Evolutionary conservation across 2,113 vertebrate species (phyloP).

Genomic region (Globicephala melas): DNA sequence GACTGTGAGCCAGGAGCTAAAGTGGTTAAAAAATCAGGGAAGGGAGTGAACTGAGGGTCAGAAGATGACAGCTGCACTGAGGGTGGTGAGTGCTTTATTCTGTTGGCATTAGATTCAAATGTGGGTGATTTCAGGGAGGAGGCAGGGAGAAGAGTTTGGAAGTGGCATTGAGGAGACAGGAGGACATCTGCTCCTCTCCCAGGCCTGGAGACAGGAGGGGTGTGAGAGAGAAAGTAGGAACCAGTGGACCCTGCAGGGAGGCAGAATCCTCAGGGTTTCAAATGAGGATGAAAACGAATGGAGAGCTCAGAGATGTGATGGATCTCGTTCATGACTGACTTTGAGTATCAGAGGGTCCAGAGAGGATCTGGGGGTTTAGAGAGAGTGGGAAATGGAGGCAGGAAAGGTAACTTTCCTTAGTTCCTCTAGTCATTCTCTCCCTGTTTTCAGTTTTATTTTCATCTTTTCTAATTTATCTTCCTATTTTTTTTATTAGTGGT

Average conservation of each 20-base stretch:
- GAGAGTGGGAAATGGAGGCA: background rate
- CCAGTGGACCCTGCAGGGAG: fast-evolving
- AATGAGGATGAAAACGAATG: background rate
- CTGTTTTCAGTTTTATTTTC: background rate
- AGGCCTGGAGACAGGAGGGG: too few species aligned
- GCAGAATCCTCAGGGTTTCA: background rate
- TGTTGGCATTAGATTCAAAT: background rate
- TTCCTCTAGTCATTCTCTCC: background rate
- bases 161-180: background rate
- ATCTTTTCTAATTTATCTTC: background rate
- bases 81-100: background rate
- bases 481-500: background rate
- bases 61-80: background rate
- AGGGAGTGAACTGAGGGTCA: background rate
- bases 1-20: background rate
- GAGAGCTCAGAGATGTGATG: background rate
- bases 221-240: background rate
- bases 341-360: background rate
- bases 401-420: background rate
- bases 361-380: background rate
- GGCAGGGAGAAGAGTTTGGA: background rate
- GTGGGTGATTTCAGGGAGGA: background rate
- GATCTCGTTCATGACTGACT: background rate
- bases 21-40: background rate
- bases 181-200: too few species aligned